Evolutionary conservation across 2,113 vertebrate genomes (phyloP), one percentile per base, ranked within the genome.

Genomic region (Saccopteryx bilineata): DNA sequence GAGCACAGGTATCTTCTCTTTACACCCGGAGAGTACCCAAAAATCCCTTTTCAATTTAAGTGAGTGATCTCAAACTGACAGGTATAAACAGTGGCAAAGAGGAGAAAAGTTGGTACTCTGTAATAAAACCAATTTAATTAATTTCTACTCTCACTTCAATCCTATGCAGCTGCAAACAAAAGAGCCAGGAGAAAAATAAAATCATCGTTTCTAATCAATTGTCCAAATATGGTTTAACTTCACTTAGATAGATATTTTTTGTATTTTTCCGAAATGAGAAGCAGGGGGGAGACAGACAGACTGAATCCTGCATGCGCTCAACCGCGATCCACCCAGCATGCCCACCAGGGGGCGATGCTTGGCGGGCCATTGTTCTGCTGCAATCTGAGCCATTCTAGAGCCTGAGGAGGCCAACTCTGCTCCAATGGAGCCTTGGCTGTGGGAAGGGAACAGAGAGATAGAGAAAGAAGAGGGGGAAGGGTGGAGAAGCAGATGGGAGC

Each of bases 51-150:
- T 83, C 76, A 92, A 93, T 5, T 46, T 91, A 96, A 95, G 76
- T 97, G 96, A 98, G 93, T 98, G 87, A 97, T 93, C 75, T 66
- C 80, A 94, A 54, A 76, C 78, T 97, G 90, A 95, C 92, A 97
- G 33, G 61, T 90, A 69, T 14, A 74, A 58, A 26, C 0, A 0
- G 87, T 78, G 90, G 95, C 82, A 80, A 85, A 92, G 94, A 65
- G 72, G 68, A 95, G 81, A 98, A 97, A 97, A 91, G 61, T 86
- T 78, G 88, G 50, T 48, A 86, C 95, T 96, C 85, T 94, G 69
- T 90, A 96, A 96, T 86, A 79, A 97, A 97, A 97, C 71, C 31
- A 96, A 97, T 96, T 82, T 94, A 83, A 80, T 93, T 95, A 82
- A 81, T 94, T 95, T 90, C 69, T 95, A 79, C 84, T 97, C 97